Evolutionary conservation across 2,797 vertebrate species (phyloP).

Genomic region (Decapterus maruadsi): DNA sequence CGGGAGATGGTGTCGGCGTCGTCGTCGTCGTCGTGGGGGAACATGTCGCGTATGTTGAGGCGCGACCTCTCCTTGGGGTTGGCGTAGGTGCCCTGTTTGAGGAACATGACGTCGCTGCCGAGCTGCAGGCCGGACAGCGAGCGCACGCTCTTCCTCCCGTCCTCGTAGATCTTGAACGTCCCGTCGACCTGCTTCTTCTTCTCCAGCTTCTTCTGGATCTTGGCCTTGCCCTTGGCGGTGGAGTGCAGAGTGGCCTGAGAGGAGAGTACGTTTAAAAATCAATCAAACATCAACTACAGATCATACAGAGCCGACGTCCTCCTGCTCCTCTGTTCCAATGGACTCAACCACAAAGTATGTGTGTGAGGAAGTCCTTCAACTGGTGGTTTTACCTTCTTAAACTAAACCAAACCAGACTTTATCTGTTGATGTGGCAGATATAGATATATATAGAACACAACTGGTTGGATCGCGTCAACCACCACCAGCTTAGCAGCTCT

Average conservation of each 20-base stretch:
- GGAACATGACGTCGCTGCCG: conserved; percentile 93
- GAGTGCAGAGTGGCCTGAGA: conserved; percentile 90
- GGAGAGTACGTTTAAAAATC: conserved; percentile 1
- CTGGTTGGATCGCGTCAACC: background rate
- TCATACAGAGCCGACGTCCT: too few relatives aligned
- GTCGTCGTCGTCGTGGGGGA: conserved; percentile 71
- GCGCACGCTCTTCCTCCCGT: conserved; percentile 92
- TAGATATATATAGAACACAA: too few relatives aligned
- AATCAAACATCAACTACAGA: too few relatives aligned
- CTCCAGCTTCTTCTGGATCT: conserved; percentile 93
- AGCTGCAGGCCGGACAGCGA: conserved; percentile 93
- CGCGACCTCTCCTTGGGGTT: conserved; percentile 87
- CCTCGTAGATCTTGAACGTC: conserved; percentile 94
- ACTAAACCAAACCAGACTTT: too few relatives aligned
- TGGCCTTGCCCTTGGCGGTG: conserved; percentile 91
- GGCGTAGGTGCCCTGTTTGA: conserved; percentile 90
- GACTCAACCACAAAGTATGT: too few relatives aligned
- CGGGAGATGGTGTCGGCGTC: conserved; percentile 87
- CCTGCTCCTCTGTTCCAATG: too few relatives aligned
- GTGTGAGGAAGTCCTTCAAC: too few relatives aligned
- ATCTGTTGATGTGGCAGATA: background rate
- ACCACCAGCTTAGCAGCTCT: background rate
- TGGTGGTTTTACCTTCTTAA: too few relatives aligned
- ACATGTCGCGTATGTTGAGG: conserved; percentile 93
- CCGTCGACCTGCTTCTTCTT: conserved; percentile 93